These are phyloP conservation scores for Luidia sarsii DNA, from an alignment of 53 echinoderm and acorn worm genomes.

Conservation along the genomic window DNA sequence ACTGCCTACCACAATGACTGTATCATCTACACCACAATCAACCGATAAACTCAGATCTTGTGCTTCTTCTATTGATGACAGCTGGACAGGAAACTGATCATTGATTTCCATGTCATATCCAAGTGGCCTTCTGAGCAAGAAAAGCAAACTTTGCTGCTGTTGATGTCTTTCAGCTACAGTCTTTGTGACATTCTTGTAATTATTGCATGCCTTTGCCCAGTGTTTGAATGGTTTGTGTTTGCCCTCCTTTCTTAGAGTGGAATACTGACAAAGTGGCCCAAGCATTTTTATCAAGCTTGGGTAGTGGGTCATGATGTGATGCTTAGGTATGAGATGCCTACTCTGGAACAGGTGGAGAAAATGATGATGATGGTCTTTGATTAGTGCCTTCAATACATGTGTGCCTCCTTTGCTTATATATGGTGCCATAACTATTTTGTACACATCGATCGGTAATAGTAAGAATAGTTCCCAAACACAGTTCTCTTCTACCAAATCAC, in stretches of 20 bases:
- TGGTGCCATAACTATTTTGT: conserved; percentile 42
- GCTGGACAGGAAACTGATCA: conserved; percentile 3
- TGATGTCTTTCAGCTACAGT: conserved; percentile 57
- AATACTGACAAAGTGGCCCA: conserved; percentile 42
- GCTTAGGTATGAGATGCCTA: conserved; percentile 53
- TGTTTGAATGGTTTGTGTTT: conserved; percentile 51
- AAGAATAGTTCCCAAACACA: conserved; percentile 43
- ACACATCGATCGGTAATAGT: conserved; percentile 27
- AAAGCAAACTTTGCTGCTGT: conserved; percentile 15
- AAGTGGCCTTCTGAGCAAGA: conserved; percentile 12
- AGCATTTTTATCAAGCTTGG: neutral
- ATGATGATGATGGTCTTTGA: conserved; percentile 42
- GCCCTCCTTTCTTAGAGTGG: conserved; percentile 33
- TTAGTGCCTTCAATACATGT: conserved; percentile 21
- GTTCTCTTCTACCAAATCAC: conserved; percentile 28
- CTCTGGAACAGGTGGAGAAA: conserved; percentile 50
- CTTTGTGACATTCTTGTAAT: conserved; percentile 50
- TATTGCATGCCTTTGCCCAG: conserved; percentile 36
- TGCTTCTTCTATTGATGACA: conserved; percentile 3
- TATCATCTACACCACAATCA: conserved; percentile 12
- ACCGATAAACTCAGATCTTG: neutral
- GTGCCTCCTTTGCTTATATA: conserved; percentile 48
- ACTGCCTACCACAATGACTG: conserved; percentile 2
- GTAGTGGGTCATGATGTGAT: conserved; percentile 57
- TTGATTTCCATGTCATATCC: conserved; percentile 11